A percentile compares a stretch with the other conserved stretches of the same genome.
phyloP scores from a whole-genome alignment of 1,140 invertebrate genomes.

The Calycopis cecrops region DNA sequence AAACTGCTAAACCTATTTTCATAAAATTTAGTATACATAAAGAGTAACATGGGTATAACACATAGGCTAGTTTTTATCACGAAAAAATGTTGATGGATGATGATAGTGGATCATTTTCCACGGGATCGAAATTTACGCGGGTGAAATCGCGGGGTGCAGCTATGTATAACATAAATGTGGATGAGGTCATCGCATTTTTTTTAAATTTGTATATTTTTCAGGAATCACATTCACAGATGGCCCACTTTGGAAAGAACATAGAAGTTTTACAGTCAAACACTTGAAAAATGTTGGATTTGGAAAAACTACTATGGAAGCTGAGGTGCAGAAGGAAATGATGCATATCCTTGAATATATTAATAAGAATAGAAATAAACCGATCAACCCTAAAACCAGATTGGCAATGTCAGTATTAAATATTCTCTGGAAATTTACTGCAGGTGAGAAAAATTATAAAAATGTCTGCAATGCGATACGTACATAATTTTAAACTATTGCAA shows the following conservation, averaged over 20 bases:
- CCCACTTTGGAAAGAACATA: constrained; percentile 83
- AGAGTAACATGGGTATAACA: too few relatives aligned
- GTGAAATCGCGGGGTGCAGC: too few relatives aligned
- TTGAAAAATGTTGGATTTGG: constrained; percentile 87
- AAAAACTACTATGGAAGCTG: constrained; percentile 81
- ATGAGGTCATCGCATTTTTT: too few relatives aligned
- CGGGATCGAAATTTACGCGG: too few relatives aligned
- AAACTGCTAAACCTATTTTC: too few relatives aligned
- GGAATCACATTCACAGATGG: constrained; percentile 88
- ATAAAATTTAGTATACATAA: too few relatives aligned
- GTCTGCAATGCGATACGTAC: too few relatives aligned
- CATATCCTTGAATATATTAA: constrained; percentile 71
- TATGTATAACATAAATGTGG: too few relatives aligned
- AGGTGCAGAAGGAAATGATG: constrained; percentile 80
- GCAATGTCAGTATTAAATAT: constrained; percentile 83
- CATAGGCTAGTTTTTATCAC: too few relatives aligned
- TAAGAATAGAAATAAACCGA: constrained; percentile 44
- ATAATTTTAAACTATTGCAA: too few relatives aligned
- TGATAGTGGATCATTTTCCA: too few relatives aligned
- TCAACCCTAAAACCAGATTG: constrained; percentile 68
- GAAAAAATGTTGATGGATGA: too few relatives aligned
- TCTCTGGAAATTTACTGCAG: constrained; percentile 83
- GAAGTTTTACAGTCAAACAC: constrained; percentile 83
- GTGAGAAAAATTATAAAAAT: constrained; percentile 54
- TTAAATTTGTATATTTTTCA: constrained; percentile 21